These are phyloP conservation scores for Galerucella calmariensis DNA, from an alignment of 2,888 invertebrate species.

Conservation along the genomic window DNA sequence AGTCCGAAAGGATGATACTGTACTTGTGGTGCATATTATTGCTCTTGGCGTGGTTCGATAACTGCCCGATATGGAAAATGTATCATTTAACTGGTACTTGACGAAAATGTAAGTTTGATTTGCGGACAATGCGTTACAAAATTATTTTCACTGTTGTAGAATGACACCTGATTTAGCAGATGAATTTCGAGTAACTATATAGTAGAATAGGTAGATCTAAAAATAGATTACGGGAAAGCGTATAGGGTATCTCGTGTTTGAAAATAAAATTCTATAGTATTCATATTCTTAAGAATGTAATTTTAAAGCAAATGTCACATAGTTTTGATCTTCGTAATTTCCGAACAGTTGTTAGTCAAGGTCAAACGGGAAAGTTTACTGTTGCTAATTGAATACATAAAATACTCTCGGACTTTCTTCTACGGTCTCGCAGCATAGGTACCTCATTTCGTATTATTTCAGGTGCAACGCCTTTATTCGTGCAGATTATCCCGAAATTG, in stretches of 20 bases:
- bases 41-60: slow-evolving; percentile 33
- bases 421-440: slow-evolving; percentile 16
- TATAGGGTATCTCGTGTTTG: not conserved
- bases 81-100: slow-evolving; percentile 55
- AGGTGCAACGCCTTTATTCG: slow-evolving; percentile 40
- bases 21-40: slow-evolving; percentile 49
- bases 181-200: slow-evolving; percentile 20
- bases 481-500: slow-evolving; percentile 39
- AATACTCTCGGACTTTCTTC: slow-evolving; percentile 40
- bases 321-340: slow-evolving; percentile 46
- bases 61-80: slow-evolving; percentile 35
- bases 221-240: slow-evolving; percentile 23
- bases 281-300: slow-evolving; percentile 3
- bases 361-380: slow-evolving; percentile 57
- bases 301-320: slow-evolving; percentile 8
- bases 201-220: slow-evolving; percentile 19
- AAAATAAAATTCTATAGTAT: slow-evolving; percentile 17
- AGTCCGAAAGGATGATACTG: slow-evolving; percentile 51
- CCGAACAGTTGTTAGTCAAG: slow-evolving; percentile 50
- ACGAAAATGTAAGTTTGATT: slow-evolving; percentile 45
- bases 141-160: slow-evolving; percentile 8
- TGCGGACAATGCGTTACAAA: slow-evolving; percentile 18
- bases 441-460: slow-evolving; percentile 25
- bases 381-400: slow-evolving; percentile 42
- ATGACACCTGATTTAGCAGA: slow-evolving; percentile 29